Percentiles rank a stretch among this genome's conserved stretches.
These are phyloP conservation scores for Hystrix brachyura DNA, from an alignment of 2,113 vertebrate genomes.

Conservation along the genomic window DNA sequence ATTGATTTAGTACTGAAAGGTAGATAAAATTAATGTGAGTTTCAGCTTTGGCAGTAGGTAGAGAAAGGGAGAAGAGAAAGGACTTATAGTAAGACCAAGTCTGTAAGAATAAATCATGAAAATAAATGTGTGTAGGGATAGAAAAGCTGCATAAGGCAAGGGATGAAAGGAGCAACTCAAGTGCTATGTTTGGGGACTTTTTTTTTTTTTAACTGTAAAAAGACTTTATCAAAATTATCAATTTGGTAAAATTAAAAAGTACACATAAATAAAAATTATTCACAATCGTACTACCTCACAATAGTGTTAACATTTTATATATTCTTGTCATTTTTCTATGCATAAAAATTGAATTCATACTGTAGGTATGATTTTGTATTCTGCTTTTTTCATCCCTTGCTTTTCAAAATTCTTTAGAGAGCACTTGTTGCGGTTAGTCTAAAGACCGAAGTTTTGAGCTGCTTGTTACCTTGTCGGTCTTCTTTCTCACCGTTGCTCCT, in stretches of 20 bases:
- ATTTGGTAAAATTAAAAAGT: conserved; percentile 42
- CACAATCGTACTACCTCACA: not conserved
- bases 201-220: not conserved
- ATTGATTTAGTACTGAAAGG: not conserved
- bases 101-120: not conserved
- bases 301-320: not conserved
- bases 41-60: not conserved
- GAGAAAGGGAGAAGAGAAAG: not conserved
- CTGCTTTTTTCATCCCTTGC: not conserved
- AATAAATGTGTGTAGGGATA: not conserved
- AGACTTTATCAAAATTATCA: conserved; percentile 32
- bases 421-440: not conserved
- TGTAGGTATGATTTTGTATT: not conserved
- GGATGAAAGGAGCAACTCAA: not conserved
- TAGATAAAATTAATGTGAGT: not conserved
- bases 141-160: not conserved
- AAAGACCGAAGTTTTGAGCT: not conserved
- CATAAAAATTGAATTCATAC: not conserved
- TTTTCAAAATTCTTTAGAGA: not conserved
- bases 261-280: not conserved
- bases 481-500: not conserved
- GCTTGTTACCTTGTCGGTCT: not conserved
- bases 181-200: not conserved
- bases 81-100: not conserved
- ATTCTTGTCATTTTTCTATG: conserved; percentile 7